Evolutionary conservation across 2,888 invertebrate genomes (phyloP), one percentile per base, ranked within the genome.

Genomic region (Drosophila incognita): DNA sequence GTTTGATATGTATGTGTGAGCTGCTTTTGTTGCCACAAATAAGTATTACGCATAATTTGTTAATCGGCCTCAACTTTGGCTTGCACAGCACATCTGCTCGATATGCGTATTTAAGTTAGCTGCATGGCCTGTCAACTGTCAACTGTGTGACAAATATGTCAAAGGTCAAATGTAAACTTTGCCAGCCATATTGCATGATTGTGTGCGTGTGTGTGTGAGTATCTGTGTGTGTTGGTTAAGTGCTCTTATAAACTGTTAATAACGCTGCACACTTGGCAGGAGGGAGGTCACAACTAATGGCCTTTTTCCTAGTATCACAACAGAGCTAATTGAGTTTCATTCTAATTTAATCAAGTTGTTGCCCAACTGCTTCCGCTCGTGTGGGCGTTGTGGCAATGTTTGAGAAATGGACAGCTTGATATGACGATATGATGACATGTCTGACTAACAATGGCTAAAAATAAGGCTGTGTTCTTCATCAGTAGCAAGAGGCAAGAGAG

Each of bases 141-240:
- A 56, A 54, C 38, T n/a, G 24, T 38, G 42, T 42, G 58, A 33
- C 40, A 74, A 52, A 65, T 57, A 33, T 48, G 81, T 75, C 70
- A 85, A 85, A 77, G 81, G 83, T 83, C 83, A 82, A 82, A 70
- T 62, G 67, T 48, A 57, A 75, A 68, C 69, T 70, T 76, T 70
- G 69, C 49, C 67, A 70, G 31, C 40, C 57, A 51, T 61, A 46
- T 64, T 46, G 29, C 57, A n/a, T 54, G 33, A 40, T 21, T 36
- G 21, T 31, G 38, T 58, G 13, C 24, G 36, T 51, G 38, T 15
- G 21, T 56, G 33, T 36, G 38, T 18, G 24, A 4, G 6, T 65
- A 2, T 42, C 27, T 49, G 42, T 13, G n/a, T 60, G 38, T 49
- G 36, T 35, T 24, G 15, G 4, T 62, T 46, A 27, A 42, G 29